Conservation (phyloP, 2,888 invertebrate species). For the Holacanthella duospinosa region DNA sequence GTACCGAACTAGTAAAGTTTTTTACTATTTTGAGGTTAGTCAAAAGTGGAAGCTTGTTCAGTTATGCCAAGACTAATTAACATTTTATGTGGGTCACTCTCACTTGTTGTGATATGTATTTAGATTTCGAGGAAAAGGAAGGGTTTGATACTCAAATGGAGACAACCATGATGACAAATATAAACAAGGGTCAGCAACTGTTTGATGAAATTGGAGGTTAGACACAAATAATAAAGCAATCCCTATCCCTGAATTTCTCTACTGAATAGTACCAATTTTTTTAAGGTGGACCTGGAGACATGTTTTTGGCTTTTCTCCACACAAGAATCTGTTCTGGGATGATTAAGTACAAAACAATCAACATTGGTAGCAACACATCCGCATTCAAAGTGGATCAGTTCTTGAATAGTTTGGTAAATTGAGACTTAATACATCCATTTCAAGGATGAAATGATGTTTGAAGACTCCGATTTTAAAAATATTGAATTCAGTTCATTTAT, state of each 20-base stretch:
- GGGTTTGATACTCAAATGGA: slow-evolving; percentile 14
- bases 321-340: slow-evolving; percentile 19
- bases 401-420: slow-evolving; percentile 15
- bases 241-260: too few relatives aligned
- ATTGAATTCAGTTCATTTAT: not conserved
- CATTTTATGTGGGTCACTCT: too few relatives aligned
- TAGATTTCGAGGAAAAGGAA: slow-evolving; percentile 17
- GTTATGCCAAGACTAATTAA: too few relatives aligned
- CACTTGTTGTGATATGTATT: too few relatives aligned
- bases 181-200: slow-evolving; percentile 12
- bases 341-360: slow-evolving; percentile 19
- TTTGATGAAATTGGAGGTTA: slow-evolving; percentile 12
- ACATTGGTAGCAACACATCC: slow-evolving; percentile 19
- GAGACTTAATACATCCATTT: not conserved
- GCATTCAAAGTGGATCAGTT: slow-evolving; percentile 22
- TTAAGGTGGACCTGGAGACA: slow-evolving; percentile 21
- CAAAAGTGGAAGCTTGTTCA: too few relatives aligned
- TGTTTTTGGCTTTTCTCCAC: slow-evolving; percentile 22
- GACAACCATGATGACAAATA: slow-evolving; percentile 16
- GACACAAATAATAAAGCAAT: too few relatives aligned
- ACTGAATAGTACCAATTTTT: too few relatives aligned
- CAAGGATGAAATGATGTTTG: not conserved
- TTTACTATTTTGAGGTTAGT: too few relatives aligned
- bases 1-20: too few relatives aligned
- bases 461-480: not conserved